Percentiles rank a stretch among this genome's conserved stretches.
These are phyloP conservation scores for Hirudo medicinalis DNA, from an alignment of 1,140 invertebrate genomes.

Conservation along the genomic window DNA sequence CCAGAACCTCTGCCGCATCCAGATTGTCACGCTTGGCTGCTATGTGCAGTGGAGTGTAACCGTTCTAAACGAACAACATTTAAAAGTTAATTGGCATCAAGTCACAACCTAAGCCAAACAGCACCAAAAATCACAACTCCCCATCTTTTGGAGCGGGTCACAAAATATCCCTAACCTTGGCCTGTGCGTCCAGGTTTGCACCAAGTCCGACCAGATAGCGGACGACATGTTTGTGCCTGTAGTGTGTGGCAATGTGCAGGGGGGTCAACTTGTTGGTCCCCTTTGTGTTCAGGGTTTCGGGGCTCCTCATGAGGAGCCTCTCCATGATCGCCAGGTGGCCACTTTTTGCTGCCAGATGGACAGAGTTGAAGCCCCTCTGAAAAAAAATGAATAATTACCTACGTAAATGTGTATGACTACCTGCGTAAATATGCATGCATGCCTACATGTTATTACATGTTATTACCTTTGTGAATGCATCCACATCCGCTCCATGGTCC, in stretches of 20 bases:
- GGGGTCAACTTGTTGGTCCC: slow-evolving; percentile 96
- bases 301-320: slow-evolving; percentile 74
- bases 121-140: no score
- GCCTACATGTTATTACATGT: no score
- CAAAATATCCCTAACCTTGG: slow-evolving; percentile 18
- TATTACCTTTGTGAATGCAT: slow-evolving; percentile 42
- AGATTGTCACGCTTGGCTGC: slow-evolving; percentile 63
- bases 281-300: slow-evolving; percentile 70
- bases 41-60: slow-evolving; percentile 15
- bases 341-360: slow-evolving; percentile 82
- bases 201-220: slow-evolving; percentile 80
- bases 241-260: slow-evolving; percentile 94
- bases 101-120: no score
- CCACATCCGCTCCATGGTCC: slow-evolving; percentile 85
- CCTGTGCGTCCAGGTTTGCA: slow-evolving; percentile 85
- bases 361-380: slow-evolving; percentile 79
- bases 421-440: no score
- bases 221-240: slow-evolving; percentile 92
- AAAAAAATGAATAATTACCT: no score
- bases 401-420: no score
- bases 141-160: no score
- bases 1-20: slow-evolving; percentile 81
- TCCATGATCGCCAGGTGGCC: slow-evolving; percentile 92
- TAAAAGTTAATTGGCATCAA: no score
- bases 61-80: slow-evolving; percentile 62